Base-by-base conservation (phyloP, 1,140 invertebrate genomes). In the Nebria ingens region DNA sequence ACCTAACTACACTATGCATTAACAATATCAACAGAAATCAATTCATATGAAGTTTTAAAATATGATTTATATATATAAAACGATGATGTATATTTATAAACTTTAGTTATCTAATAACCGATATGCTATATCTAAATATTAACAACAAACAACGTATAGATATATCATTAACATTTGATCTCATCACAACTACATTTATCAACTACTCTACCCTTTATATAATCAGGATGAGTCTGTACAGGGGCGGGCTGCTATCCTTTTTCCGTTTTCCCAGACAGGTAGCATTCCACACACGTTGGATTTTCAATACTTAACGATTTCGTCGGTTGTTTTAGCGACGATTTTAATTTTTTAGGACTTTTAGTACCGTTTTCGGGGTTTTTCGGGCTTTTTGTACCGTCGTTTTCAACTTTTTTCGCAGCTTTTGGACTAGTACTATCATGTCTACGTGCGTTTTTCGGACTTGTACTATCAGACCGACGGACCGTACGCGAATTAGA, bases 261-360 rank as follows among this genome's bases (percentile, higher is more conserved):
- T 73, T 76, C 65, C 68, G 76, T 64, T 64, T 82, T 78, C 53
- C 74, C 76, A 22, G 75, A 76, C 2, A 79, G 66, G 66, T 79
- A 78, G 61, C 81, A 84, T 62, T 83, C 79, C 55, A 83, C 78
- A 70, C 81, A 83, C 19, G 80, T 82, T 20, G 80, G 79, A 53
- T 80, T 76, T 58, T 83, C 81, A 20, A 81, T 65, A 51, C 65
- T 68, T 17, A 69, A 56, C 15, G 65, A 67, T 55, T 59, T 64
- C 49, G 66, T 58, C 6, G 65, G 56, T 74, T 65, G 75, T 72
- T 73, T 73, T 75, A 56, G 34, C 9, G 67, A 68, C 15, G 65
- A 67, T 51, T 67, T 67, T 2, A 67, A 61, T 59, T 61, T 64
- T 56, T 59, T 64, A 11, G 64, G 61, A 54, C 59, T 63, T 55